A percentile compares a stretch with the other conserved stretches of the same genome.
Conservation (phyloP, 2,797 vertebrate species). For the Adelosebastes latens region DNA sequence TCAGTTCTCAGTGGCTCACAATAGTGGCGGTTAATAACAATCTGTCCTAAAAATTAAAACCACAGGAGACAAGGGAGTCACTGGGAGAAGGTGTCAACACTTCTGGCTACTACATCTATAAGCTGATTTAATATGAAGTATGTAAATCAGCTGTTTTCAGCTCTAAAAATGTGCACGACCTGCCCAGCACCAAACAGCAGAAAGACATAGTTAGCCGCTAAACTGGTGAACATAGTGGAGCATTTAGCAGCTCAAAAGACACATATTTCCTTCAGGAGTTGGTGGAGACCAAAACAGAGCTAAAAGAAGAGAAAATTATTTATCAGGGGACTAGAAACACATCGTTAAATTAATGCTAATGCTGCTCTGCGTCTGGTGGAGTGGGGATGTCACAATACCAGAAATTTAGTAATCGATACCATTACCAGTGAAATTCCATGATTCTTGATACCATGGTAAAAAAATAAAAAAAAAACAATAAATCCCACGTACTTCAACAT, state of each 20-base stretch:
- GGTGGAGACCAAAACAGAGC: no score
- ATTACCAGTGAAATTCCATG: background rate
- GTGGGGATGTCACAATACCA: background rate
- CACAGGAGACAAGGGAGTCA: background rate
- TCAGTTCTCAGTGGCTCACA: background rate
- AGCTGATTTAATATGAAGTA: background rate
- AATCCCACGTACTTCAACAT: background rate
- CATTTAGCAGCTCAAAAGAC: slow-evolving; percentile 1
- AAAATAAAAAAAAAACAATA: background rate
- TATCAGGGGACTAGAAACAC: background rate
- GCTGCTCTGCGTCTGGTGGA: background rate
- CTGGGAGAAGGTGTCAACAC: background rate
- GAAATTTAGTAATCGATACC: background rate
- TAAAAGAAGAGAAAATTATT: background rate
- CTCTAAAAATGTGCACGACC: background rate
- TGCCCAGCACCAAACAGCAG: background rate
- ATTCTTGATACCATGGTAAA: background rate
- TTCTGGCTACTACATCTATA: background rate
- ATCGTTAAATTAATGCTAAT: background rate
- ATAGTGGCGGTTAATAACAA: background rate
- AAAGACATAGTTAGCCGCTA: background rate
- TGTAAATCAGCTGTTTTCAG: background rate
- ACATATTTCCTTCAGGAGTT: background rate
- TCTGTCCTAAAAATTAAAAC: background rate
- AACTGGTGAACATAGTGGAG: background rate